Evolutionary conservation across 2,888 invertebrate species (phyloP).

Genomic region (Nezara viridula): DNA sequence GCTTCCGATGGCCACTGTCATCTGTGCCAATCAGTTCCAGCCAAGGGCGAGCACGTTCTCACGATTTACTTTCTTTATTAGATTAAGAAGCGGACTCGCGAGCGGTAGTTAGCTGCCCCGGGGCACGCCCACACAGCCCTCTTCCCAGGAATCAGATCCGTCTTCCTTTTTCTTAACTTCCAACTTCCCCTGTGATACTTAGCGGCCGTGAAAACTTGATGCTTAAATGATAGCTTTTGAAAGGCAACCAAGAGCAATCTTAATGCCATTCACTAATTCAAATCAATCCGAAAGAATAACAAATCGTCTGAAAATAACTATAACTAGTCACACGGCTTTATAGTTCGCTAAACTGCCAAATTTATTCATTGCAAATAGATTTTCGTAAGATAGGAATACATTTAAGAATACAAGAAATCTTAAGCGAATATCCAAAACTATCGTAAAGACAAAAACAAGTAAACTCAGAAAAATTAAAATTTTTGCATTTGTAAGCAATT

Average conservation of each 20-base stretch:
- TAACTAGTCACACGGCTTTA: too few relatives aligned
- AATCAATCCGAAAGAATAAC: too few relatives aligned
- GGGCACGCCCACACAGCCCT: slow-evolving; percentile 11
- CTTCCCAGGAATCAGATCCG: not conserved
- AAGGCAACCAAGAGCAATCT: not conserved
- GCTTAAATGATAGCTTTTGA: not conserved
- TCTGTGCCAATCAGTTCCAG: slow-evolving; percentile 15
- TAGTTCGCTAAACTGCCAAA: too few relatives aligned
- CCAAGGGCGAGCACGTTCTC: slow-evolving; percentile 35
- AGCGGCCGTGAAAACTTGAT: not conserved
- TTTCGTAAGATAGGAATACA: too few relatives aligned
- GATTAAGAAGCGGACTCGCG: slow-evolving; percentile 25
- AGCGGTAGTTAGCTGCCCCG: slow-evolving; percentile 2
- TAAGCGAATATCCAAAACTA: too few relatives aligned
- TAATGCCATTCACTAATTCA: not conserved
- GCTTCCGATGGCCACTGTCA: slow-evolving; percentile 27
- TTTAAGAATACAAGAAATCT: too few relatives aligned
- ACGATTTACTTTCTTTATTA: slow-evolving; percentile 46
- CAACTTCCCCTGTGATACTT: not conserved
- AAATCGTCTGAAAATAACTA: too few relatives aligned
- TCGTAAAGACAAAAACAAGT: too few relatives aligned
- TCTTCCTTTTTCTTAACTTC: not conserved
- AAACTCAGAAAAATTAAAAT: too few relatives aligned
- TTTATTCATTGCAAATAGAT: too few relatives aligned
- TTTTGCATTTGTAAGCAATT: too few relatives aligned